phyloP scores from a whole-genome alignment of 53 echinoderm and acorn worm species.

The Pentamera pediparva region DNA sequence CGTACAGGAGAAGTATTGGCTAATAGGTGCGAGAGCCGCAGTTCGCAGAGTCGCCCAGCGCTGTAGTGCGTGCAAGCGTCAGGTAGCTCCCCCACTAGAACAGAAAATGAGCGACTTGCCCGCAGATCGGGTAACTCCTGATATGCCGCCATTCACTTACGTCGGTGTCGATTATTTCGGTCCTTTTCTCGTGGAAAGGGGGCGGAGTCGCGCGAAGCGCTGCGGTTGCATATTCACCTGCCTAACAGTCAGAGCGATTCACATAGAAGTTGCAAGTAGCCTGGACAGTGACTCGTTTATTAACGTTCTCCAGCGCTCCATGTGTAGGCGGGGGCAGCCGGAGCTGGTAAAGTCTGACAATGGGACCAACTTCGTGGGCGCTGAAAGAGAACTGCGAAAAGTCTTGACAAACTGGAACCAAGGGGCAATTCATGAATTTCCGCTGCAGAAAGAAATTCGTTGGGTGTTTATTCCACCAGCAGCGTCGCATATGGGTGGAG shows the following conservation, averaged over 20 bases:
- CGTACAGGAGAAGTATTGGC: slow-evolving; percentile 48
- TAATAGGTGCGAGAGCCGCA: slow-evolving; percentile 22
- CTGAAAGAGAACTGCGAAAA: slow-evolving; percentile 13
- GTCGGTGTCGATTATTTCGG: slow-evolving; percentile 36
- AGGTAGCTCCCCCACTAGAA: not conserved
- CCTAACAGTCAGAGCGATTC: slow-evolving; percentile 37
- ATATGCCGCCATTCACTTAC: slow-evolving; percentile 9
- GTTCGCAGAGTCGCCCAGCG: not conserved
- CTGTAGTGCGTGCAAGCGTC: slow-evolving; percentile 6
- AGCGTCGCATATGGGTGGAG: slow-evolving; percentile 35
- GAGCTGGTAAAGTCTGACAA: slow-evolving; percentile 14
- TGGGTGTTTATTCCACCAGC: slow-evolving; percentile 35
- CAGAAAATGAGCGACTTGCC: slow-evolving; percentile 31
- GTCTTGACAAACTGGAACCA: slow-evolving; percentile 8
- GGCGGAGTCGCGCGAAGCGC: slow-evolving; percentile 3
- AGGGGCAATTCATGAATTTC: not conserved
- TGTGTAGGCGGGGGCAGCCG: slow-evolving; percentile 32
- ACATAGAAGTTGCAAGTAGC: slow-evolving; percentile 38
- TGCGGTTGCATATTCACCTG: slow-evolving; percentile 63
- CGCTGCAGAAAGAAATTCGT: not conserved
- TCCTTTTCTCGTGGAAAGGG: slow-evolving; percentile 14
- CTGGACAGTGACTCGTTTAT: slow-evolving; percentile 42
- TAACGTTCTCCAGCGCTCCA: slow-evolving; percentile 32
- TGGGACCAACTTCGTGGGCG: slow-evolving; percentile 40
- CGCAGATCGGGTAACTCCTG: not conserved